Conservation (phyloP, 2,888 invertebrate species). For the Pedicia rivosa region DNA sequence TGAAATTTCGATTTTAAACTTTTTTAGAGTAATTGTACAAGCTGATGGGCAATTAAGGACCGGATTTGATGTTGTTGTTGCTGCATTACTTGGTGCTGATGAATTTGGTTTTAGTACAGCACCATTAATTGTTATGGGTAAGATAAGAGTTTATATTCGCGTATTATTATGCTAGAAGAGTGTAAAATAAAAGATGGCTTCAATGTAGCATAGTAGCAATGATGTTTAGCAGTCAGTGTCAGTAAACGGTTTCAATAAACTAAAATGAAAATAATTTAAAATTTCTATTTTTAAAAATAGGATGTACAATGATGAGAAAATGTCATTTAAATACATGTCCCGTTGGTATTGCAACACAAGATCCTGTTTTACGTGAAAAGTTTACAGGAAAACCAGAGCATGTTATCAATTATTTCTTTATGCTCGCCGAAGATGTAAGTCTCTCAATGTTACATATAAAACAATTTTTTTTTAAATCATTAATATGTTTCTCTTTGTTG, state of each 20-base stretch:
- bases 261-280: too few relatives aligned
- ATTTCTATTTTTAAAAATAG: too few relatives aligned
- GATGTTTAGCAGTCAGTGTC: too few relatives aligned
- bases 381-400: constrained; percentile 97
- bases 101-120: constrained; percentile 99
- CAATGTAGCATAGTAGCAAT: too few relatives aligned
- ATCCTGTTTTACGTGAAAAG: constrained; percentile 86
- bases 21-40: constrained; percentile 75
- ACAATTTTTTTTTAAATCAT: constrained; percentile 1
- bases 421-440: constrained; percentile 89
- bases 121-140: constrained; percentile 85
- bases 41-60: constrained; percentile 93
- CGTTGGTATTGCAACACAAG: constrained; percentile 97
- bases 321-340: constrained; percentile 99
- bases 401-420: constrained; percentile 93
- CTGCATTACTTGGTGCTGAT: constrained; percentile 91
- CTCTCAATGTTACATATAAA: neutral
- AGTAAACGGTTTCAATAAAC: too few relatives aligned
- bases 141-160: constrained; percentile 14
- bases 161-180: too few relatives aligned
- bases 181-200: too few relatives aligned
- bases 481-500: constrained; percentile 5
- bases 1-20: too few relatives aligned
- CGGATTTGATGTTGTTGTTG: constrained; percentile 92
- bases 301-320: constrained; percentile 99